Evolutionary conservation across 2,797 vertebrate genomes (phyloP), one percentile per base, ranked within the genome.

Genomic region (Silurus aristotelis): DNA sequence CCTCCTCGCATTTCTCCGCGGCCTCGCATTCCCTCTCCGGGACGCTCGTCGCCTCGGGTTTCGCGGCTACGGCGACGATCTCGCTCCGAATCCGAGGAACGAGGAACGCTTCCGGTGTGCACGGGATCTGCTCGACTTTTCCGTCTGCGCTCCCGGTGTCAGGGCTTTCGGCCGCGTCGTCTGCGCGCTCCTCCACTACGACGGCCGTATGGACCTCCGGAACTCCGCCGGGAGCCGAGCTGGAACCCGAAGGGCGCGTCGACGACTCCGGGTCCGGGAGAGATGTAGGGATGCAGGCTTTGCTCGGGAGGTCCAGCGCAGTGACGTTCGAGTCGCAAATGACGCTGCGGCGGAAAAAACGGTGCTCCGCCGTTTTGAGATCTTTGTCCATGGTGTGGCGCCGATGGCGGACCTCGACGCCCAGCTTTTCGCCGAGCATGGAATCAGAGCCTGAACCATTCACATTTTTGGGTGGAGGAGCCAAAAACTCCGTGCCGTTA

Each of bases 331-430:
- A 99, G 92, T 99, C 98, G 80, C 98, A 99, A 88, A 99, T 99
- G 89, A 99, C 98, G 75, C 98, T 99, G 82, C 98, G 97, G 71
- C 98, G 96, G 91, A 99, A 99, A 91, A 99, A 99, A 38, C 98
- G 96, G 91, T 99, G 98, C 92, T 99, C 97, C 0, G 96, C 96
- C 17, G 96, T 96, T 46, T 97, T 97, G 83, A 96, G 97, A 94
- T 99, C 98, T 91, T 97, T 96, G 88, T 99, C 98, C 98, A 99
- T 98, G 0, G 98, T 99, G 94, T 99, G 98, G 80, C 98, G 97
- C 83, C 98, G 96, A 0, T 97, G 96, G 63, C 95, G 96, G 89
- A 99, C 97, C 88, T 95, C 97, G 0, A 96, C 17, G 25, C 89
- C 90, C 31, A 97, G 92, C 80, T 95, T 95, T 89, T 96, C 97